Percentiles rank a stretch among this genome's conserved stretches.
Evolutionary conservation across 2,113 vertebrate genomes (phyloP).

Genomic region (Galemys pyrenaicus): DNA sequence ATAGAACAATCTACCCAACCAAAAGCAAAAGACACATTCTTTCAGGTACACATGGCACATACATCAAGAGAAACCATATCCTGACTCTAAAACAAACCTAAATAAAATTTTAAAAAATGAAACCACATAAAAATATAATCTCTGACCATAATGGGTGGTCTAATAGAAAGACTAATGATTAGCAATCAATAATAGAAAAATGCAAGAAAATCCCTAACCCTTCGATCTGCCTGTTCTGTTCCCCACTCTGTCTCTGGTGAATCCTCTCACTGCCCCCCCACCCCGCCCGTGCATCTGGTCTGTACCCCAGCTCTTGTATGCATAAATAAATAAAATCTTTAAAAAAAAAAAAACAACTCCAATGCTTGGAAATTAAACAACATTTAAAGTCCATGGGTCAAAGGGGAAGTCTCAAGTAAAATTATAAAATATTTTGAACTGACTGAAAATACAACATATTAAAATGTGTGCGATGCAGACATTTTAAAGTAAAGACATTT

Average conservation of each 20-base stretch:
- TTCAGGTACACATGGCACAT: not conserved
- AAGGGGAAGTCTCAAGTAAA: slow-evolving; percentile 13
- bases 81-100: not conserved
- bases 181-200: not conserved
- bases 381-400: not conserved
- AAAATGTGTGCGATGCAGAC: not conserved
- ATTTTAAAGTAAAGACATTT: no score
- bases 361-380: not conserved
- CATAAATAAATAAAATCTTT: no score
- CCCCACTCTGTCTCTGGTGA: no score
- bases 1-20: accelerated
- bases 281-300: no score
- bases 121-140: not conserved
- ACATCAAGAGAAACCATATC: not conserved
- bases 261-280: no score
- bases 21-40: not conserved
- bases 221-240: no score
- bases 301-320: no score
- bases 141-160: not conserved
- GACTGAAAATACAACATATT: not conserved
- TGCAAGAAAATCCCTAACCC: no score
- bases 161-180: not conserved
- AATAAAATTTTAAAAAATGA: not conserved
- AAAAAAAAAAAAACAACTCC: no score
- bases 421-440: not conserved